Base-by-base conservation (phyloP, 2,113 vertebrate genomes). In the Phaethon lepturus region DNA sequence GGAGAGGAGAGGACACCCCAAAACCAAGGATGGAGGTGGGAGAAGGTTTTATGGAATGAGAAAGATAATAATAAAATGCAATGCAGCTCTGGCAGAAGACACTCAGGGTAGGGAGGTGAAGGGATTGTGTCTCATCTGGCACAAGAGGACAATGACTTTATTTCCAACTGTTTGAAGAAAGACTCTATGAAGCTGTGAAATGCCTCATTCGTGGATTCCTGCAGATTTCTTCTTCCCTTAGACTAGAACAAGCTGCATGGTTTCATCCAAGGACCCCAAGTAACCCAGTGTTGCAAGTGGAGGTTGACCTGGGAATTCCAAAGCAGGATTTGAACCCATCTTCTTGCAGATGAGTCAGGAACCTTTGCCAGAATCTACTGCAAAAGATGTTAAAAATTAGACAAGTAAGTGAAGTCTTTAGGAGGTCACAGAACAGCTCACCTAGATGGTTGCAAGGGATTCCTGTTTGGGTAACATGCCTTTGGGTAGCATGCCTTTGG, bases 401-500 rank as follows among this genome's bases (percentile, higher is more conserved):
- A 63, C 16, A 59, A 47, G 6, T 9, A 3, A 66, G 20, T 23
- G 53, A 59, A 76, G 16, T 28, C 29, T 31, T 62, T 17, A 17
- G 2, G 6, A 63, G 67, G 73, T 38, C 24, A 62, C 13, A 49
- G 15, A 47, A 4, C 7, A 66, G 14, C 17, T 69, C 26, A 22
- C 3, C 29, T 47, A 50, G 40, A 13, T 4, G 17, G 18, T 18
- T 69, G 5, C 42, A 40, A 52, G 31, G 10, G 2, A 20, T 6
- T 83, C 14, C 8, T 3, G 3, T 44, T 72, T 15, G 24, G 33
- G 7, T 25, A 1, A 60, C 4, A 1, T 3, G 2, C 58, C 40
- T 38, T 10, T 66, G 22, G 26, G 8, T 20, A 2, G 59, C 6
- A 1, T 4, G 2, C 59, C 33, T 42, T 14, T 68, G 4, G 5